Evolutionary conservation across 2,888 invertebrate genomes (phyloP).

Genomic region (Seira musarum): DNA sequence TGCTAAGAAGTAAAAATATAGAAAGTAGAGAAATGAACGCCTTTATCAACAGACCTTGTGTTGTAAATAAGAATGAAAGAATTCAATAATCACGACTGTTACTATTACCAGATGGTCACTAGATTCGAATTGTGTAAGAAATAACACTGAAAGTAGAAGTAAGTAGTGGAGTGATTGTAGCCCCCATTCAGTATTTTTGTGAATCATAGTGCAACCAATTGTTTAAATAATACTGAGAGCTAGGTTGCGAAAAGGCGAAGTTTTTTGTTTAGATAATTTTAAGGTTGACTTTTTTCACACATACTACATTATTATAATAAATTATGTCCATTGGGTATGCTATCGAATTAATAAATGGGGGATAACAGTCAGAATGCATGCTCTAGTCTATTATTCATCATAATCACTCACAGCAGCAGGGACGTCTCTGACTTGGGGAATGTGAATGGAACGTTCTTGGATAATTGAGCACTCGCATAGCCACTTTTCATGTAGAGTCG

Average conservation of each 20-base stretch:
- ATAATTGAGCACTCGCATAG: constrained; percentile 11
- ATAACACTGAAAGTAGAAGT: too few relatives aligned
- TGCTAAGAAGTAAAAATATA: too few relatives aligned
- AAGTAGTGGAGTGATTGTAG: too few relatives aligned
- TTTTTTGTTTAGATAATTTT: not conserved
- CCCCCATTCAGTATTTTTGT: too few relatives aligned
- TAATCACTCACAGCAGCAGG: not conserved
- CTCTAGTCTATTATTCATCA: not conserved
- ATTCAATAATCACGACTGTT: too few relatives aligned
- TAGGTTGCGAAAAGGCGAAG: not conserved
- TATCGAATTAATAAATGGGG: constrained; percentile 6
- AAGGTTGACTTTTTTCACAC: not conserved
- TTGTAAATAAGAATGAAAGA: too few relatives aligned
- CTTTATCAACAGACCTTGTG: too few relatives aligned
- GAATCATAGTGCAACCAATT: too few relatives aligned
- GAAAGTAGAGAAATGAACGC: too few relatives aligned
- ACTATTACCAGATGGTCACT: too few relatives aligned
- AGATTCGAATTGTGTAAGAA: too few relatives aligned
- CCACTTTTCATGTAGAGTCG: not conserved
- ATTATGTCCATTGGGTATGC: not conserved
- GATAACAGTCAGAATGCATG: not conserved
- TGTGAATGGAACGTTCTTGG: constrained; percentile 1
- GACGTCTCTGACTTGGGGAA: not conserved
- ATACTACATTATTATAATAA: not conserved
- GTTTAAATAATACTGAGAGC: too few relatives aligned